A percentile compares a stretch with the other conserved stretches of the same genome.
phyloP scores from a whole-genome alignment of 2,888 invertebrate species.

The Caradrina kadenii region DNA sequence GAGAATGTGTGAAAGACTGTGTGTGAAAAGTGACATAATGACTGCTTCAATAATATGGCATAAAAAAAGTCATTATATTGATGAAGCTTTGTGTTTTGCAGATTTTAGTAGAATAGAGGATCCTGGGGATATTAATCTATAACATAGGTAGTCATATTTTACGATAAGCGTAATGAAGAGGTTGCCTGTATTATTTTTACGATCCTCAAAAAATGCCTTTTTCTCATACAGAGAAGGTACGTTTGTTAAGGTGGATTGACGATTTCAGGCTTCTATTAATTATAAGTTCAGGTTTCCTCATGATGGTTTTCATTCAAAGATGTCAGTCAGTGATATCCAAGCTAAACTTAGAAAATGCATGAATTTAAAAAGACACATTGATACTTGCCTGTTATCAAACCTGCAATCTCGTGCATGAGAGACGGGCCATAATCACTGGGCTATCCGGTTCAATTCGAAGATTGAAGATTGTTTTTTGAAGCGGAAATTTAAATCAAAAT shows the following conservation, averaged over 20 bases:
- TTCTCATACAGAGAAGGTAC: too few relatives aligned
- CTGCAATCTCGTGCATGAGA: too few relatives aligned
- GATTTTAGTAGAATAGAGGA: neutral
- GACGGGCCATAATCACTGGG: neutral
- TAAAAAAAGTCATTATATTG: slow-evolving; percentile 6
- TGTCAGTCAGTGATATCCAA: too few relatives aligned
- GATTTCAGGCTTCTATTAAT: too few relatives aligned
- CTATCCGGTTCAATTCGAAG: neutral
- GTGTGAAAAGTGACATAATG: neutral
- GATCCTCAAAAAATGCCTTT: too few relatives aligned
- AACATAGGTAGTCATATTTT: neutral
- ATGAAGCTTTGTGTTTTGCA: neutral
- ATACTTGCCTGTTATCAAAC: neutral
- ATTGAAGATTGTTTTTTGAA: neutral
- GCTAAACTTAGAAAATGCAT: neutral
- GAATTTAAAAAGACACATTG: neutral
- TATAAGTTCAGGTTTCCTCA: too few relatives aligned
- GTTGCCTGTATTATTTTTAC: neutral
- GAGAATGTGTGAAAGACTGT: too few relatives aligned
- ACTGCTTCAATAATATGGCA: neutral
- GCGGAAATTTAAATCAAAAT: slow-evolving; percentile 30
- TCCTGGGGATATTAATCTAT: neutral
- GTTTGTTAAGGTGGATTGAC: too few relatives aligned
- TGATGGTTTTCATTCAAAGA: too few relatives aligned
- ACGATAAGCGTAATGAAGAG: neutral